These are phyloP conservation scores for Sebastolobus altivelis DNA, from an alignment of 2,797 vertebrate species.

Conservation along the genomic window DNA sequence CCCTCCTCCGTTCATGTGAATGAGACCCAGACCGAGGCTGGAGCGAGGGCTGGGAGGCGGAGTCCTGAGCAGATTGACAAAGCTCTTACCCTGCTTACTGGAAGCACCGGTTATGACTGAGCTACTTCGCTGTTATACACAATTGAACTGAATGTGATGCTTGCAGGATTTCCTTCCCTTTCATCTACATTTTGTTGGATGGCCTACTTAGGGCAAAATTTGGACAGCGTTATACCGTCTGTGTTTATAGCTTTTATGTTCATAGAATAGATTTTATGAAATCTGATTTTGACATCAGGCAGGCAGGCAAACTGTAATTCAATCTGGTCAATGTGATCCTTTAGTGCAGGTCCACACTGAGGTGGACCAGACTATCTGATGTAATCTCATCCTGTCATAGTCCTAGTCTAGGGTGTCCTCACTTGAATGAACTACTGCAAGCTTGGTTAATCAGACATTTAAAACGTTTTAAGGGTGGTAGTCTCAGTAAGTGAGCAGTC, in stretches of 20 bases:
- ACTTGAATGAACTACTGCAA: background rate
- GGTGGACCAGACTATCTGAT: background rate
- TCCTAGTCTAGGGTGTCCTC: background rate
- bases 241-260: background rate
- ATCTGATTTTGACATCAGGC: background rate
- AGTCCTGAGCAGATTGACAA: background rate
- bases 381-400: background rate
- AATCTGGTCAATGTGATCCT: background rate
- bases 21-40: no score
- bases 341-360: background rate
- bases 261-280: background rate
- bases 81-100: background rate
- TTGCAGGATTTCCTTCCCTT: background rate
- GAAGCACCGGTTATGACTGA: background rate
- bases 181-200: background rate
- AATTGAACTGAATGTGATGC: background rate
- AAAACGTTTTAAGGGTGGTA: background rate
- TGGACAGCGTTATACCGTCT: background rate
- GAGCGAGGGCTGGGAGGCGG: no score
- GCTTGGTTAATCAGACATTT: constrained; percentile 17
- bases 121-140: background rate
- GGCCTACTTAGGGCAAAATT: background rate
- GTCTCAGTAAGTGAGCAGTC: constrained; percentile 6
- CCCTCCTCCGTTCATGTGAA: no score
- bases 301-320: background rate